phyloP scores from a whole-genome alignment of 2,888 invertebrate genomes.

The Morpho deidamia region DNA sequence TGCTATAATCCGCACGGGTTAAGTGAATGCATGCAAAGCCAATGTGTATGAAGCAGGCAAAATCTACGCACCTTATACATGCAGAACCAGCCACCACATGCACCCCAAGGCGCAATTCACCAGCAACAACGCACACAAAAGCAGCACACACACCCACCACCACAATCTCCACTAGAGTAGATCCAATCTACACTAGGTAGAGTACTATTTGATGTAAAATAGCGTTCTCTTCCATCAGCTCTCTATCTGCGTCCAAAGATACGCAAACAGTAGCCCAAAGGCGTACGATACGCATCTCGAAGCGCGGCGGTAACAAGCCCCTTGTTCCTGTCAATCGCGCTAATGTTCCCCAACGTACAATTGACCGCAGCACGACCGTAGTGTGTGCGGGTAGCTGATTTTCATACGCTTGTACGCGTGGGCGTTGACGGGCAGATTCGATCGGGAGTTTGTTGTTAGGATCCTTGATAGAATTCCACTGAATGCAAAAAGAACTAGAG shows the following conservation, averaged over 20 bases:
- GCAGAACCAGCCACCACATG: too few species aligned
- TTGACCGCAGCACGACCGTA: conserved; percentile 6
- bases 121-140: too few species aligned
- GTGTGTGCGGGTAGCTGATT: conserved; percentile 17
- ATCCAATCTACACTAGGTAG: too few species aligned
- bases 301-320: conserved; percentile 57
- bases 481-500: too few species aligned
- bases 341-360: conserved; percentile 44
- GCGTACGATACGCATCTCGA: conserved; percentile 70
- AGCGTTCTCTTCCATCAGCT: conserved; percentile 32
- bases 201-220: too few species aligned
- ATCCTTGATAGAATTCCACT: neutral
- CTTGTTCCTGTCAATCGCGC: conserved; percentile 72
- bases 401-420: conserved; percentile 21
- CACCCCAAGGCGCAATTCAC: too few species aligned
- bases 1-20: too few species aligned
- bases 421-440: conserved; percentile 24
- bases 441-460: conserved; percentile 11
- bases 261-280: conserved; percentile 67
- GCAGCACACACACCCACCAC: too few species aligned
- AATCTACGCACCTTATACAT: too few species aligned
- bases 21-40: too few species aligned
- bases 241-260: conserved; percentile 39
- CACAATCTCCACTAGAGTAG: too few species aligned
- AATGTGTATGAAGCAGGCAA: too few species aligned